phyloP scores from a whole-genome alignment of 2,797 vertebrate species.

The Galagoides demidoff region DNA sequence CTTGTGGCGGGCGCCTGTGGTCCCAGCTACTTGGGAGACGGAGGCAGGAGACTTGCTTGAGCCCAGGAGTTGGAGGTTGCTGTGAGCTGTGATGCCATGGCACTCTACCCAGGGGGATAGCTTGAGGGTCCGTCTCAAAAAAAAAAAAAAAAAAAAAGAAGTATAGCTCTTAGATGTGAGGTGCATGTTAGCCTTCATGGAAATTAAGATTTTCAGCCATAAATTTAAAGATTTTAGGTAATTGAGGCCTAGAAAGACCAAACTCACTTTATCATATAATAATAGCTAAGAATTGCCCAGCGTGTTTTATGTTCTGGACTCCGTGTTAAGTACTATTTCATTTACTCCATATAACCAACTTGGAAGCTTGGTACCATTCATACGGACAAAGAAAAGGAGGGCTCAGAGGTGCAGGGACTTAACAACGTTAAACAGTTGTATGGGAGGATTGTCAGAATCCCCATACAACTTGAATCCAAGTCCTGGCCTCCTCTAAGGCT shows the following conservation, averaged over 20 bases:
- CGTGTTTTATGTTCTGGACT: not conserved
- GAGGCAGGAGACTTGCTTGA: no score
- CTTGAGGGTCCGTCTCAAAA: no score
- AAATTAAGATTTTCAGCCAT: constrained; percentile 44
- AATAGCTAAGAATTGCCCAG: not conserved
- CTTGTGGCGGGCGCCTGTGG: no score
- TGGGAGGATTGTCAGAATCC: not conserved
- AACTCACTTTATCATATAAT: not conserved
- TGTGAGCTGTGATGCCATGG: no score
- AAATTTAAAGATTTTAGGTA: constrained; percentile 11
- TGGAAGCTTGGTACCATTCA: not conserved
- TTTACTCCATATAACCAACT: not conserved
- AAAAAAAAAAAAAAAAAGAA: no score
- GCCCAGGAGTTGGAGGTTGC: no score
- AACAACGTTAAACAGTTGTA: not conserved
- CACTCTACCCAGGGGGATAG: no score
- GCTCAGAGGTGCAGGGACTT: not conserved
- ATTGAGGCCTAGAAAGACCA: constrained; percentile 34
- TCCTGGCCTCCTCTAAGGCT: not conserved
- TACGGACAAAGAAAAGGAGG: not conserved
- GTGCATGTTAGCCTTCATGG: not conserved
- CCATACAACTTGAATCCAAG: not conserved
- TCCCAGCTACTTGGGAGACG: no score
- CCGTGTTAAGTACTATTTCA: not conserved
- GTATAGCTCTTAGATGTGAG: not conserved